Conservation (phyloP, 1,140 invertebrate genomes). For the Acromyrmex charruanus region DNA sequence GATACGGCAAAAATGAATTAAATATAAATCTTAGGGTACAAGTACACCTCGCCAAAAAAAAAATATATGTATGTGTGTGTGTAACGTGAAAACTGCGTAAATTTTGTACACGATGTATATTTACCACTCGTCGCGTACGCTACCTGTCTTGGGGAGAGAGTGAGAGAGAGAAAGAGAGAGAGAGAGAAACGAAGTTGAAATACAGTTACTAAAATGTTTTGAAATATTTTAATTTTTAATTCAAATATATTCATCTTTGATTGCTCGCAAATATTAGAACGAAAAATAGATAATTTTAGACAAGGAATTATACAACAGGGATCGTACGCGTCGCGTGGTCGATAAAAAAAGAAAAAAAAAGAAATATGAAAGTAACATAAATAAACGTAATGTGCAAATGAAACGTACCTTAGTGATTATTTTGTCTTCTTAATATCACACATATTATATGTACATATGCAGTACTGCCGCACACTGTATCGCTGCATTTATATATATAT, state of each 20-base stretch:
- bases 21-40: slow-evolving; percentile 33
- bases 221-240: not conserved
- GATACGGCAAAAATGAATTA: slow-evolving; percentile 3
- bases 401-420: slow-evolving; percentile 82
- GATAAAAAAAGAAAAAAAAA: slow-evolving; percentile 70
- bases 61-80: slow-evolving; percentile 32
- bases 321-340: slow-evolving; percentile 71
- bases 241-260: not conserved
- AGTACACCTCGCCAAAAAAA: slow-evolving; percentile 24
- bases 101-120: slow-evolving; percentile 76
- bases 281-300: not conserved
- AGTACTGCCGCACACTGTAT: slow-evolving; percentile 65
- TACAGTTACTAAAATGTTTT: not conserved
- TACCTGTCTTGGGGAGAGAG: slow-evolving; percentile 60
- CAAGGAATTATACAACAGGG: slow-evolving; percentile 31
- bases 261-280: not conserved
- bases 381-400: slow-evolving; percentile 82
- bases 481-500: slow-evolving; percentile 62
- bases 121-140: slow-evolving; percentile 71
- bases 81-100: slow-evolving; percentile 67
- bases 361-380: slow-evolving; percentile 74
- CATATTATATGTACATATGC: slow-evolving; percentile 39
- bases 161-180: not conserved
- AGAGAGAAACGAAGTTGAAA: not conserved
- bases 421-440: slow-evolving; percentile 81